Percentiles rank a stretch among this genome's conserved stretches.
These are phyloP conservation scores for Tetranychus piercei DNA, from an alignment of 2,888 invertebrate genomes.

Conservation along the genomic window DNA sequence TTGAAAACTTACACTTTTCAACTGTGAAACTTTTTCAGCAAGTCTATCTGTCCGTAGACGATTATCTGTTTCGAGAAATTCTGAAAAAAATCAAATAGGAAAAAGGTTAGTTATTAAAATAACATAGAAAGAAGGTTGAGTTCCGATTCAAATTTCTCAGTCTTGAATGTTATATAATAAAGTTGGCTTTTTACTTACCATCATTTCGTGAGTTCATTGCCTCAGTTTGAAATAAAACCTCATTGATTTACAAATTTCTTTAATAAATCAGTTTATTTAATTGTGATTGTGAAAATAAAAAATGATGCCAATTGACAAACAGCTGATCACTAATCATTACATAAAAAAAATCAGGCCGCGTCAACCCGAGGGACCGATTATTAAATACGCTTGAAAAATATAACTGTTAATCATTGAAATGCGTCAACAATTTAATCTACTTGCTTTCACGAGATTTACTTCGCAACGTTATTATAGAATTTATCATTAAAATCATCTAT, in stretches of 20 bases:
- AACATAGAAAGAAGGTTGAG: background rate
- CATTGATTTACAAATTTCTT: background rate
- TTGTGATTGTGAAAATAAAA: background rate
- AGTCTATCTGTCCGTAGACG: conserved; percentile 17
- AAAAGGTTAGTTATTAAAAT: background rate
- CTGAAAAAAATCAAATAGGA: background rate
- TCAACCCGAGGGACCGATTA: background rate
- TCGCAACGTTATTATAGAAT: too few species aligned
- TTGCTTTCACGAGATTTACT: too few species aligned
- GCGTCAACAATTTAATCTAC: too few species aligned
- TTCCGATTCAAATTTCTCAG: background rate
- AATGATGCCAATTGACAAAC: background rate
- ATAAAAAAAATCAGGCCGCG: too few species aligned
- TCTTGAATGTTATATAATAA: background rate
- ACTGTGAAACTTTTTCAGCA: conserved; percentile 15
- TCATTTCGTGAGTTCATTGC: background rate
- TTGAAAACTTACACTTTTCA: conserved; percentile 18
- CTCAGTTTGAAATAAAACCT: background rate
- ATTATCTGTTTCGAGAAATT: conserved; percentile 19
- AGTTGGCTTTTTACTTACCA: background rate
- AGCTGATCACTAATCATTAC: background rate
- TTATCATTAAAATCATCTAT: too few species aligned
- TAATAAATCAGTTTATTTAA: background rate
- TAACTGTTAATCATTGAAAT: background rate
- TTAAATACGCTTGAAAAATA: background rate